These are phyloP conservation scores for Agriopis marginaria DNA, from an alignment of 2,888 invertebrate species.

Conservation along the genomic window DNA sequence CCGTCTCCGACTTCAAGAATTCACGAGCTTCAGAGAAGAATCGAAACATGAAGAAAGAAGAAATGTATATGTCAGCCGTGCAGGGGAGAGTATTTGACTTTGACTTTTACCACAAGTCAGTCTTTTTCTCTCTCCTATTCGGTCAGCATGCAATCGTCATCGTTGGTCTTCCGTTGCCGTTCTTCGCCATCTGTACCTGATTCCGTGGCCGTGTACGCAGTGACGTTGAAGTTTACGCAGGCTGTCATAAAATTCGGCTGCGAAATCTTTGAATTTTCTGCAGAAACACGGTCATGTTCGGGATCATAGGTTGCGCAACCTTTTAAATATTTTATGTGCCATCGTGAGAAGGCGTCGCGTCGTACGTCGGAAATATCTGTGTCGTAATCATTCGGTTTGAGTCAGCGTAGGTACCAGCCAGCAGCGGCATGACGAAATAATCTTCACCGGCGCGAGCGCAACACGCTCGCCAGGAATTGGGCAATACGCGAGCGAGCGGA, in stretches of 20 bases:
- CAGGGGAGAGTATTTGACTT: conserved; percentile 90
- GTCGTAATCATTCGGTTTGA: conserved; percentile 71
- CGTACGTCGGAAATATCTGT: conserved; percentile 61
- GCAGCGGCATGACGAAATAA: conserved; percentile 71
- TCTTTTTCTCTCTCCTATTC: conserved; percentile 94
- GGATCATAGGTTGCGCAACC: conserved; percentile 22
- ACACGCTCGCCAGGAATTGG: conserved; percentile 73
- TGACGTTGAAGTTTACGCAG: conserved; percentile 84
- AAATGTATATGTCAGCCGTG: conserved; percentile 69
- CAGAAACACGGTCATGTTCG: conserved; percentile 60
- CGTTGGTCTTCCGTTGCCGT: conserved; percentile 39
- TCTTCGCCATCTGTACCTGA: conserved; percentile 24
- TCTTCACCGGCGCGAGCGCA: conserved; percentile 65
- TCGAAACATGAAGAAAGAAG: conserved; percentile 56
- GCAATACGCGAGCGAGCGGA: conserved; percentile 77
- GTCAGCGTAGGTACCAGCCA: conserved; percentile 59
- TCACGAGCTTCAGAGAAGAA: conserved; percentile 48
- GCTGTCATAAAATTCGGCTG: conserved; percentile 76
- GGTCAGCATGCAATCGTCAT: conserved; percentile 80
- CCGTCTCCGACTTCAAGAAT: conserved; percentile 64
- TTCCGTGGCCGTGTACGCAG: conserved; percentile 72
- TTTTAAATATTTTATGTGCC: conserved; percentile 39
- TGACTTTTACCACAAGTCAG: conserved; percentile 88
- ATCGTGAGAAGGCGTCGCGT: conserved; percentile 45
- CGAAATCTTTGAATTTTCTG: conserved; percentile 85